These are phyloP conservation scores for Shinisaurus crocodilurus DNA, from an alignment of 2,113 vertebrate species.

Conservation along the genomic window DNA sequence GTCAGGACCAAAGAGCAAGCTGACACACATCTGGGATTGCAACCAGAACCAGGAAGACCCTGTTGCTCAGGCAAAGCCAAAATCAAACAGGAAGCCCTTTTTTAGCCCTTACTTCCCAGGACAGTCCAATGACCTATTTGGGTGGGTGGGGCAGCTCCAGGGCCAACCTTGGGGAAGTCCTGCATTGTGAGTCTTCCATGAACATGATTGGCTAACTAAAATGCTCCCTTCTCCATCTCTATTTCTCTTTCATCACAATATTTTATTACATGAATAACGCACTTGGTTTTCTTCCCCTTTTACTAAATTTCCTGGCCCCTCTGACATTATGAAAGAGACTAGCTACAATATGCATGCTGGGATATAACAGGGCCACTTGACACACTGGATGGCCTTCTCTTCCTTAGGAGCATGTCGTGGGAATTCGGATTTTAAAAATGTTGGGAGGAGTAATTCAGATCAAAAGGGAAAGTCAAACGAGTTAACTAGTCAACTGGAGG, in stretches of 20 bases:
- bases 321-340: background rate
- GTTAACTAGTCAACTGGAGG: background rate
- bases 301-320: background rate
- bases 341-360: background rate
- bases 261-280: slow-evolving; percentile 19
- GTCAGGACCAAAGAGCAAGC: too few species aligned
- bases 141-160: too few species aligned
- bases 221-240: background rate
- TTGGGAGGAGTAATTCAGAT: background rate
- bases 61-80: too few species aligned
- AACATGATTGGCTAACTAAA: background rate
- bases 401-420: slow-evolving; percentile 15
- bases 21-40: too few species aligned
- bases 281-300: background rate
- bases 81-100: too few species aligned
- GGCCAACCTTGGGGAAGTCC: too few species aligned
- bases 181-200: background rate
- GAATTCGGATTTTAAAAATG: background rate
- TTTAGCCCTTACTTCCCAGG: too few species aligned
- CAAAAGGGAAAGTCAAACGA: slow-evolving; percentile 41
- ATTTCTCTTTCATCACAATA: background rate
- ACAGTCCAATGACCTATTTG: too few species aligned
- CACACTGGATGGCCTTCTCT: slow-evolving; percentile 19
- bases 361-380: slow-evolving; percentile 12
- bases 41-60: too few species aligned